Evolutionary conservation across 2,888 invertebrate species (phyloP), one percentile per base, ranked within the genome.

Genomic region (Drosophila antonietae): DNA sequence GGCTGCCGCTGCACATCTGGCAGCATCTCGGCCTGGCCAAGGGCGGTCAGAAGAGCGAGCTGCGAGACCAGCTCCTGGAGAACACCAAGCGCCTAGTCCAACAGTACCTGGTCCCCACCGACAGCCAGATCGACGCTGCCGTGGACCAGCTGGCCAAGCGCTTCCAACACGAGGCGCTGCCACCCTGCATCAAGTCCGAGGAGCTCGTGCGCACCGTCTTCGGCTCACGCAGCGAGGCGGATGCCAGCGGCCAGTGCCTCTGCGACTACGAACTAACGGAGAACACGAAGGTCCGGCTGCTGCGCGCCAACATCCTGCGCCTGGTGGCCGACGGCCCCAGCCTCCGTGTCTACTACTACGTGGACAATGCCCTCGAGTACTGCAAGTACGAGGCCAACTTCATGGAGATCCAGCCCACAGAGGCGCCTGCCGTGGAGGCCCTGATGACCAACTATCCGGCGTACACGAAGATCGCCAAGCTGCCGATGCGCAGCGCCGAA

Each of bases 91-190:
- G 68, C 0, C 59, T 88, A 14, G 55, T 72, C 1, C 20, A 47
- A 0, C 56, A 69, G 3, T 47, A 68, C 56, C 14, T 87, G 20
- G 0, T 60, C 10, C 83, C 83, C 7, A 46, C 15, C 0, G 71
- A 43, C 0, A 92, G 95, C 3, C 95, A 96, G 43, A 93, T 96
- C 18, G 93, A 99, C 92, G 94, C 95, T 43, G 97, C 97, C 18
- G 97, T 96, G 3, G 99, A 99, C 93, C 95, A 96, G 92, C 94
- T 98, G 94, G 97, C 96, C 3, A 96, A 96, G 86, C 95, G 95
- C 78, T 97, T 96, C 89, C 96, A 98, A 90, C 96, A 96, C 87
- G 97, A 97, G 92, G 96, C 97, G 5, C 93, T 99, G 62, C 99
- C 99, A 0, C 99, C 99, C 0, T 97, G 2, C 94, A 94, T 55